Evolutionary conservation across 2,888 invertebrate species (phyloP).

Genomic region (Archaeoteleia sp.): DNA sequence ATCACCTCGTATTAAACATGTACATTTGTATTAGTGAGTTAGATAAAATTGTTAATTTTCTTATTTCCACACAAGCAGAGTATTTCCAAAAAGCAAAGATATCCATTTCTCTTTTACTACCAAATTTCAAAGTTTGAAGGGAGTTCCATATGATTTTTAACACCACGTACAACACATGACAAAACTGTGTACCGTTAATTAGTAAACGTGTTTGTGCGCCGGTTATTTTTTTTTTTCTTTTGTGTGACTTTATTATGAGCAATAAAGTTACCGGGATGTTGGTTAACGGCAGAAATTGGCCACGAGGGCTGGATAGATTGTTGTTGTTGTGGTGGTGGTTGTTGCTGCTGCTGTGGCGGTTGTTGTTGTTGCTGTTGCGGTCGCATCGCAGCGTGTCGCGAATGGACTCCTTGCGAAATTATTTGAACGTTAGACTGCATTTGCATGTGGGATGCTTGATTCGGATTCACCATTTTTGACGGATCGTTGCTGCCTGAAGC

Average conservation of each 20-base stretch:
- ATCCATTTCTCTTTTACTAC: no score
- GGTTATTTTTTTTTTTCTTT: no score
- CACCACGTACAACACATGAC: no score
- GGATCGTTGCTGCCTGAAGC: slow-evolving; percentile 67
- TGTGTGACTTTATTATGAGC: neutral
- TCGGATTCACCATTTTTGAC: slow-evolving; percentile 67
- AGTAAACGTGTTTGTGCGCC: no score
- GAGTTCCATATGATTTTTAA: no score
- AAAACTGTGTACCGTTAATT: no score
- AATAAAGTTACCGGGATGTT: slow-evolving; percentile 67
- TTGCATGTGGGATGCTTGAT: slow-evolving; percentile 68
- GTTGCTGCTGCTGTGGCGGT: slow-evolving; percentile 59
- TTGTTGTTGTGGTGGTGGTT: slow-evolving; percentile 59
- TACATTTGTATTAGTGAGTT: no score
- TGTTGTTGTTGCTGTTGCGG: slow-evolving; percentile 56
- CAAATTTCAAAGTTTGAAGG: no score
- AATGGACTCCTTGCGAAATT: slow-evolving; percentile 68
- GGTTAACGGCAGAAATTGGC: slow-evolving; percentile 68
- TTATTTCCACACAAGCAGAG: no score
- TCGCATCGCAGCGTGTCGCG: slow-evolving; percentile 66
- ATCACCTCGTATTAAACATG: no score
- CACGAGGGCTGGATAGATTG: slow-evolving; percentile 65
- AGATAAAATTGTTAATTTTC: no score
- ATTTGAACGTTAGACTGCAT: slow-evolving; percentile 68
- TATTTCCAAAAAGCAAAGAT: no score